Evolutionary conservation across 2,113 vertebrate genomes (phyloP).

Genomic region (Vombatus ursinus): DNA sequence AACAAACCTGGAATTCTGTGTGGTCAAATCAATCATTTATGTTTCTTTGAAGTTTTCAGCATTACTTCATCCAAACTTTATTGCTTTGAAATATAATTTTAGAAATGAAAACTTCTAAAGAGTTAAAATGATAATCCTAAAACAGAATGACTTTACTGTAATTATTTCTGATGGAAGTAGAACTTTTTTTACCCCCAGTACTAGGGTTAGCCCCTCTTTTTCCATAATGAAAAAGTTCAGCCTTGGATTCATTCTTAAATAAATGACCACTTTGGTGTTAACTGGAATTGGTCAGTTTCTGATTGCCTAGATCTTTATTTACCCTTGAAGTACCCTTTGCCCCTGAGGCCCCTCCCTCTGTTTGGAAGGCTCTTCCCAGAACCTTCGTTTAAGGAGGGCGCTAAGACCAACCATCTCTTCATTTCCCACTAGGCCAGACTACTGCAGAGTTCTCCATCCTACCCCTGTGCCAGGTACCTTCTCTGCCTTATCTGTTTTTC

Average conservation of each 20-base stretch:
- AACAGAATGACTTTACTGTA: not conserved
- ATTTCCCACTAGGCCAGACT: not conserved
- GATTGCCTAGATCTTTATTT: not conserved
- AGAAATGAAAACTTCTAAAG: not conserved
- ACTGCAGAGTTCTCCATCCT: not conserved
- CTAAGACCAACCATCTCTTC: not conserved
- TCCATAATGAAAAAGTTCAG: not conserved
- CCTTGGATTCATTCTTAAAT: not conserved
- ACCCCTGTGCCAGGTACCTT: not conserved
- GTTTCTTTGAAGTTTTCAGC: slow-evolving; percentile 3
- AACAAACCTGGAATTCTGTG: not conserved
- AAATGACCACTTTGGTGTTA: not conserved
- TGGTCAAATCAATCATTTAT: not conserved
- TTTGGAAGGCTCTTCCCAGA: not conserved
- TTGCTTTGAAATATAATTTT: not conserved
- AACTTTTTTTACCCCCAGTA: not conserved
- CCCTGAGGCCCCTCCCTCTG: not conserved
- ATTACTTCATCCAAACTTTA: not conserved
- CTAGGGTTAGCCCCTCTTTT: not conserved
- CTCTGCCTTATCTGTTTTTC: not conserved
- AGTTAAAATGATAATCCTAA: not conserved
- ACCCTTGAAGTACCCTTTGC: not conserved
- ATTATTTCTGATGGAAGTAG: not conserved
- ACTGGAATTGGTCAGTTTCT: not conserved
- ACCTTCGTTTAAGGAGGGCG: not conserved